Evolutionary conservation across 1,140 invertebrate species (phyloP).

Genomic region (Drosophila eugracilis): DNA sequence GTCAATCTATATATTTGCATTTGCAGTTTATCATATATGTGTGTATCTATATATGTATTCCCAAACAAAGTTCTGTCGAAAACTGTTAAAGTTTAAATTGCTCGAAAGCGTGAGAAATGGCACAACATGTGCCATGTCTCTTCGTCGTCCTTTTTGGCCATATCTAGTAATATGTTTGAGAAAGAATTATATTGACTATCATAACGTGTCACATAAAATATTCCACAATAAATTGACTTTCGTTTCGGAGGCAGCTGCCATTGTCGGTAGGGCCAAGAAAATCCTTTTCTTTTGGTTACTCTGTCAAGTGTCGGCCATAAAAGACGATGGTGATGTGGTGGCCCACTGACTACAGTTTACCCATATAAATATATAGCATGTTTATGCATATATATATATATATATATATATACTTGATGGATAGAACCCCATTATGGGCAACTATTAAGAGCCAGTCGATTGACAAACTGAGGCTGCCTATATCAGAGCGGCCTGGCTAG

Average conservation of each 20-base stretch:
- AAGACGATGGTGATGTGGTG: constrained; percentile 57
- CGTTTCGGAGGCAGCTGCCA: constrained; percentile 61
- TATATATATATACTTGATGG: constrained; percentile 30
- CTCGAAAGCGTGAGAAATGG: constrained; percentile 67
- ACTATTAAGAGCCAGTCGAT: constrained; percentile 71
- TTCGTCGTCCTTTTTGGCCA: constrained; percentile 13
- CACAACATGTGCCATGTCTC: constrained; percentile 57
- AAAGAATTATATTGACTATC: constrained; percentile 79
- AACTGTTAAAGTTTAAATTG: constrained; percentile 69
- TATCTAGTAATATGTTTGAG: constrained; percentile 49
- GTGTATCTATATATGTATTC: not conserved
- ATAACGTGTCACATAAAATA: constrained; percentile 83
- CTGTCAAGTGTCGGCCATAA: constrained; percentile 71
- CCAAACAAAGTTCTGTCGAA: constrained; percentile 69
- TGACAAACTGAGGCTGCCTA: constrained; percentile 41
- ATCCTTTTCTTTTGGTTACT: constrained; percentile 57
- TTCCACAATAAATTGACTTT: constrained; percentile 82
- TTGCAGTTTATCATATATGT: too few relatives aligned
- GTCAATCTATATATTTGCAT: constrained; percentile 11
- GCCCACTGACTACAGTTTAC: constrained; percentile 39
- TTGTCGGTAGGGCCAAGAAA: not conserved
- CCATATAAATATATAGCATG: constrained; percentile 11
- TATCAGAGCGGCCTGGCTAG: constrained; percentile 36
- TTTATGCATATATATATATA: constrained; percentile 6
- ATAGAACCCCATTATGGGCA: constrained; percentile 61